Evolutionary conservation across 2,113 vertebrate genomes (phyloP).

Genomic region (Sinosuthora webbiana): DNA sequence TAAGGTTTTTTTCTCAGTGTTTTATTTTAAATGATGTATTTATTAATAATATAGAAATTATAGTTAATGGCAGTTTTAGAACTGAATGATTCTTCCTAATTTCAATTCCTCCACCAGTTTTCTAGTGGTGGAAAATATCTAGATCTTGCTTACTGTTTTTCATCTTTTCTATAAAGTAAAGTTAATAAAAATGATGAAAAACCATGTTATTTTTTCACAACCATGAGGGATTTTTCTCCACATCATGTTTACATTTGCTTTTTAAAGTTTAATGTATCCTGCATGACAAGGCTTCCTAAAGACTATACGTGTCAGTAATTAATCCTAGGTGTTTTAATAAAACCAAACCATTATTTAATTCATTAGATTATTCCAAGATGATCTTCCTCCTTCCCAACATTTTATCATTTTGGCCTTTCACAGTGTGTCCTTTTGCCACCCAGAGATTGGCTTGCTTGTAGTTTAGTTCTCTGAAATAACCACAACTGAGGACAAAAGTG

Average conservation of each 20-base stretch:
- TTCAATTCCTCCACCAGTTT: background rate
- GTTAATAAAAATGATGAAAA: background rate
- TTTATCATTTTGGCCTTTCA: background rate
- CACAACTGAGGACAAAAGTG: background rate
- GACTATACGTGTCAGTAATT: background rate
- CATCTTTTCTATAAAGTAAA: background rate
- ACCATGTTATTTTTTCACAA: background rate
- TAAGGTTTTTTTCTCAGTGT: fast-evolving
- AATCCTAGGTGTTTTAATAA: background rate
- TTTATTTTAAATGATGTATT: background rate
- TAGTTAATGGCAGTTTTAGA: background rate
- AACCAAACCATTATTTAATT: background rate
- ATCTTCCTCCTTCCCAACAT: background rate
- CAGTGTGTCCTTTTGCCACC: background rate
- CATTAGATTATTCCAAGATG: background rate
- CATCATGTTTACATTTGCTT: background rate
- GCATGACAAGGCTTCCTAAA: background rate
- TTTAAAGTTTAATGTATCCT: background rate
- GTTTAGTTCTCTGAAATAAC: background rate
- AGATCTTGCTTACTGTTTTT: background rate
- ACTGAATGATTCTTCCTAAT: background rate
- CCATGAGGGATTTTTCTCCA: background rate
- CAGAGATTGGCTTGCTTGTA: background rate
- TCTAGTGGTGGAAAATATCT: background rate
- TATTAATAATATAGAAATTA: background rate